A percentile compares a stretch with the other conserved stretches of the same genome.
phyloP scores from a whole-genome alignment of 1,140 invertebrate species.

The Odontomachus brunneus region DNA sequence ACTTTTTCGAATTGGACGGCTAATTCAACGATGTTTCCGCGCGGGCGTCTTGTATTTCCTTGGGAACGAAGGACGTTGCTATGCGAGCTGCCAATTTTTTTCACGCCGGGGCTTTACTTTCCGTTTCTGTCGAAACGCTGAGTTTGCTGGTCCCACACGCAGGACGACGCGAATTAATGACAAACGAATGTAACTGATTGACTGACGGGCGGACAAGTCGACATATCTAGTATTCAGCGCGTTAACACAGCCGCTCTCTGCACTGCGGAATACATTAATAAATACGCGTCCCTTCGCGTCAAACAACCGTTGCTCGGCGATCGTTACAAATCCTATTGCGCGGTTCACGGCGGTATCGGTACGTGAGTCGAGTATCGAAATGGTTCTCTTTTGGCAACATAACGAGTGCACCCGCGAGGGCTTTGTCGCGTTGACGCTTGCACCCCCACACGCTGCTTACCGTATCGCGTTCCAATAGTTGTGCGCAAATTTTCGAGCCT shows the following conservation, averaged over 20 bases:
- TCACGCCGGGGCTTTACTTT: too few relatives aligned
- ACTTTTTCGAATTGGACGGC: constrained; percentile 19
- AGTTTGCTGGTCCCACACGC: too few relatives aligned
- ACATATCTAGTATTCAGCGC: not conserved
- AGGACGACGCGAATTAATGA: not conserved
- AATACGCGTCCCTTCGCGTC: constrained; percentile 4
- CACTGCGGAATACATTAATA: not conserved
- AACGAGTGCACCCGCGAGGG: constrained; percentile 44
- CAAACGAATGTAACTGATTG: too few relatives aligned
- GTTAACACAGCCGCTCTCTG: not conserved
- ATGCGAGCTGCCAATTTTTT: too few relatives aligned
- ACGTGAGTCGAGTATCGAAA: constrained; percentile 12
- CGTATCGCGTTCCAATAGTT: not conserved
- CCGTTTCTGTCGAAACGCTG: too few relatives aligned
- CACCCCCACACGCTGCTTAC: constrained; percentile 30
- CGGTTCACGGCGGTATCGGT: constrained; percentile 13
- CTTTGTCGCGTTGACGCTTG: constrained; percentile 37
- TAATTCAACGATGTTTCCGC: constrained; percentile 6
- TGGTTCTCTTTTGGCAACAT: constrained; percentile 43
- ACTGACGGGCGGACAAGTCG: too few relatives aligned
- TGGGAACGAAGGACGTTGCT: too few relatives aligned
- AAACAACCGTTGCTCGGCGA: not conserved
- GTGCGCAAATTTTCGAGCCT: constrained; percentile 27
- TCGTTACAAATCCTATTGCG: constrained; percentile 2
- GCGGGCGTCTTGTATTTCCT: too few relatives aligned